phyloP scores from a whole-genome alignment of 1,140 invertebrate species.

The Drosophila melanica region DNA sequence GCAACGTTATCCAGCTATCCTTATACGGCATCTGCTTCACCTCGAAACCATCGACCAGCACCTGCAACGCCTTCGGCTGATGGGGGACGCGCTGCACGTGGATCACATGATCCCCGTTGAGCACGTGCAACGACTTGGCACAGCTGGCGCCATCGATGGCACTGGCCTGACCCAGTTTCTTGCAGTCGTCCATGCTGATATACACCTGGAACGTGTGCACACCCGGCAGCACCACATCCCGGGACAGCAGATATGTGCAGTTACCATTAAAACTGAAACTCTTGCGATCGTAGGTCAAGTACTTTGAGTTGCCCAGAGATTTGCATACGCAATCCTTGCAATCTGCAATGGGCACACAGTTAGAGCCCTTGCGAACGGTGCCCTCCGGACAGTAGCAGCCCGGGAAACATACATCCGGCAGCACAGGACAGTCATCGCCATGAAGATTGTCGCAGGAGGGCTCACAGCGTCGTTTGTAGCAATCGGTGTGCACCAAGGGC shows the following conservation, averaged over 20 bases:
- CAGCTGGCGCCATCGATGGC: constrained; percentile 60
- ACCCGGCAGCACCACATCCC: constrained; percentile 86
- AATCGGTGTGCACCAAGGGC: constrained; percentile 91
- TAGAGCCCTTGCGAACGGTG: constrained; percentile 88
- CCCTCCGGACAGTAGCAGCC: constrained; percentile 94
- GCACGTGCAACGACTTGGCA: constrained; percentile 84
- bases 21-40: constrained; percentile 85
- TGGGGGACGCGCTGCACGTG: constrained; percentile 84
- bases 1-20: constrained; percentile 85
- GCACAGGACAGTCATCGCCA: constrained; percentile 86
- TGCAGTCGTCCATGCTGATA: constrained; percentile 77
- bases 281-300: constrained; percentile 89
- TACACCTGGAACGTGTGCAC: constrained; percentile 86
- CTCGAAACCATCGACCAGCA: constrained; percentile 81
- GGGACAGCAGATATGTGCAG: constrained; percentile 91
- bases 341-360: constrained; percentile 88
- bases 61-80: constrained; percentile 48
- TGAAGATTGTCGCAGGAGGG: constrained; percentile 88
- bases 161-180: constrained; percentile 55
- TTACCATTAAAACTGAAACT: constrained; percentile 90
- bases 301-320: constrained; percentile 89
- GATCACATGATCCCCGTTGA: constrained; percentile 87
- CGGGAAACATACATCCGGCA: constrained; percentile 89
- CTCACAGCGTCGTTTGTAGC: constrained; percentile 90
- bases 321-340: constrained; percentile 92